Evolutionary conservation across 2,113 vertebrate species (phyloP).

Genomic region (Pelusios castaneus): DNA sequence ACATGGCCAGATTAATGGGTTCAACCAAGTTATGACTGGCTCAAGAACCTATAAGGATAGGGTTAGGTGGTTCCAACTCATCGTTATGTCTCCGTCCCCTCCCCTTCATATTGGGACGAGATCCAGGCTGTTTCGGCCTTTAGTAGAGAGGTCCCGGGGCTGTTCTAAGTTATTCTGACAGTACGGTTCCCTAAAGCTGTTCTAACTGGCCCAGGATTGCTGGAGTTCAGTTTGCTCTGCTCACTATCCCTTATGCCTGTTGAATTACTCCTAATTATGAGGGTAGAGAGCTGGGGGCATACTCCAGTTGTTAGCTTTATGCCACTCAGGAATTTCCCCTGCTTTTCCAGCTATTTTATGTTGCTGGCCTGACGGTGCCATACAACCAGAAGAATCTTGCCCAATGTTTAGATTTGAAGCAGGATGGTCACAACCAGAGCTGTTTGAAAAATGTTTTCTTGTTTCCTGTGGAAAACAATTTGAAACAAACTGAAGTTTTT

Average conservation of each 20-base stretch:
- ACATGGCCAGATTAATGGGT: not conserved
- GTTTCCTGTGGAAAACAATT: not conserved
- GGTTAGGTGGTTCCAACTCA: not conserved
- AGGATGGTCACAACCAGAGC: not conserved
- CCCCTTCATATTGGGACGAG: not conserved
- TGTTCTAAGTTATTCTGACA: not conserved
- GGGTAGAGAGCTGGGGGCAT: not conserved
- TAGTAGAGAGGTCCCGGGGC: not conserved
- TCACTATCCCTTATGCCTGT: not conserved
- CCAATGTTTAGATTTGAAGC: not conserved
- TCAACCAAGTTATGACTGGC: not conserved
- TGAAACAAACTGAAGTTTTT: not conserved
- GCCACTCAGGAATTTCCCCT: not conserved
- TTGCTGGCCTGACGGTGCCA: not conserved
- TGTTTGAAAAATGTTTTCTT: not conserved
- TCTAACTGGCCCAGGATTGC: not conserved
- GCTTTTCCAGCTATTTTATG: not conserved
- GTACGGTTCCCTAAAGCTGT: not conserved
- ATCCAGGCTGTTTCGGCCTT: not conserved
- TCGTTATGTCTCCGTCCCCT: not conserved
- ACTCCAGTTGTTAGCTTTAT: not conserved
- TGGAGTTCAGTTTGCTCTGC: not conserved
- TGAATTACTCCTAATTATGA: not conserved
- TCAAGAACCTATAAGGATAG: not conserved
- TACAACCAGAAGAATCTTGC: not conserved